phyloP scores from a whole-genome alignment of 1,140 invertebrate species.

The Myzus persicae region DNA sequence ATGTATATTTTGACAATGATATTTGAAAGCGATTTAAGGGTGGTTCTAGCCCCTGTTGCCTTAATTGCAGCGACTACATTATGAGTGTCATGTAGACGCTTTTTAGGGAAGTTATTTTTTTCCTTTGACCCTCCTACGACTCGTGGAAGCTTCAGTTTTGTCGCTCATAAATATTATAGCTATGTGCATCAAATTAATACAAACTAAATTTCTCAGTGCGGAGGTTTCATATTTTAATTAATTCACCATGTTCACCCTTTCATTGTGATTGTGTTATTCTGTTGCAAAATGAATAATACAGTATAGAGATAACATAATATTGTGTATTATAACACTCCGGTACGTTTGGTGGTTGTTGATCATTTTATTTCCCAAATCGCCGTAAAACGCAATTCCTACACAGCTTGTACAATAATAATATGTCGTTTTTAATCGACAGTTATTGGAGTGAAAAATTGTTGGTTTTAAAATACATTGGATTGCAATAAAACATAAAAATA shows the following conservation, averaged over 20 bases:
- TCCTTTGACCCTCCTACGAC: not conserved
- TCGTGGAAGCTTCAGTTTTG: not conserved
- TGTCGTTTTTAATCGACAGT: not conserved
- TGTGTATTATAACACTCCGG: not conserved
- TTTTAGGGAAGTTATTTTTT: not conserved
- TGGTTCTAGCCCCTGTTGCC: no score
- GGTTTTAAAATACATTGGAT: not conserved
- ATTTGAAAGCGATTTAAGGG: no score
- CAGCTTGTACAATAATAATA: not conserved
- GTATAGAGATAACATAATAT: not conserved
- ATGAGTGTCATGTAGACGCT: not conserved
- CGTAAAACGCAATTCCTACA: not conserved
- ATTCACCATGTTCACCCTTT: not conserved
- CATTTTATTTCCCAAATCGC: not conserved
- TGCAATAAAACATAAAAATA: not conserved
- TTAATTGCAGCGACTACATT: not conserved
- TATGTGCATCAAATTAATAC: not conserved
- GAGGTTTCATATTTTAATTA: slow-evolving; percentile 16
- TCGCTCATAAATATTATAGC: not conserved
- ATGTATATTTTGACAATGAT: not conserved
- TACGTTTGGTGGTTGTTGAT: not conserved
- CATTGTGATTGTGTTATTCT: not conserved
- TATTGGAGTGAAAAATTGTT: not conserved
- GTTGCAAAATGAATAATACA: not conserved
- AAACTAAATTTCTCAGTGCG: not conserved